Conservation (phyloP, 2,113 vertebrate species). For the Spea bombifrons region DNA sequence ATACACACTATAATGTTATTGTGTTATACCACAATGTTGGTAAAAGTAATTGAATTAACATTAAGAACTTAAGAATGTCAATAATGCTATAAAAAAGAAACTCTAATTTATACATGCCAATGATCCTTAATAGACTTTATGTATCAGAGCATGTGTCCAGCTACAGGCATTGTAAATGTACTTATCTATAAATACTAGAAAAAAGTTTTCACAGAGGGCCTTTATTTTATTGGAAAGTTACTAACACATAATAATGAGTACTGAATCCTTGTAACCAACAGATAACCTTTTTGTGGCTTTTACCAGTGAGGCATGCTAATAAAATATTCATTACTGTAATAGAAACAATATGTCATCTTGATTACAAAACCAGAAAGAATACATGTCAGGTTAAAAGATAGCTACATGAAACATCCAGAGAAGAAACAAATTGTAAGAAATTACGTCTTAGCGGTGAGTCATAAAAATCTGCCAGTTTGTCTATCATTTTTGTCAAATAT, state of each 20-base stretch:
- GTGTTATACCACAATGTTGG: background rate
- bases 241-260: conserved; percentile 20
- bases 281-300: conserved; percentile 35
- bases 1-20: no score
- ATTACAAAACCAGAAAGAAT: conserved; percentile 17
- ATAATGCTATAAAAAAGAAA: background rate
- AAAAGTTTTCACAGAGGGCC: conserved; percentile 12
- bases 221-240: conserved; percentile 24
- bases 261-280: conserved; percentile 7
- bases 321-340: conserved; percentile 37
- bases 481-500: background rate
- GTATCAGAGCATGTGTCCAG: background rate
- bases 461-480: background rate
- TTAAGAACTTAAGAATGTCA: background rate
- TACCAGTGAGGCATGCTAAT: conserved; percentile 4
- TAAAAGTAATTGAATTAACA: background rate
- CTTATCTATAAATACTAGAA: conserved; percentile 28
- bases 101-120: conserved; percentile 18
- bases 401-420: background rate
- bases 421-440: background rate
- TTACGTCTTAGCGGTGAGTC: background rate
- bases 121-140: conserved; percentile 6
- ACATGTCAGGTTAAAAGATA: background rate
- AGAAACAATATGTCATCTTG: conserved; percentile 41
- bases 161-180: conserved; percentile 23